Evolutionary conservation across 2,797 vertebrate genomes (phyloP), one percentile per base, ranked within the genome.

Genomic region (Poliocrania exsul): DNA sequence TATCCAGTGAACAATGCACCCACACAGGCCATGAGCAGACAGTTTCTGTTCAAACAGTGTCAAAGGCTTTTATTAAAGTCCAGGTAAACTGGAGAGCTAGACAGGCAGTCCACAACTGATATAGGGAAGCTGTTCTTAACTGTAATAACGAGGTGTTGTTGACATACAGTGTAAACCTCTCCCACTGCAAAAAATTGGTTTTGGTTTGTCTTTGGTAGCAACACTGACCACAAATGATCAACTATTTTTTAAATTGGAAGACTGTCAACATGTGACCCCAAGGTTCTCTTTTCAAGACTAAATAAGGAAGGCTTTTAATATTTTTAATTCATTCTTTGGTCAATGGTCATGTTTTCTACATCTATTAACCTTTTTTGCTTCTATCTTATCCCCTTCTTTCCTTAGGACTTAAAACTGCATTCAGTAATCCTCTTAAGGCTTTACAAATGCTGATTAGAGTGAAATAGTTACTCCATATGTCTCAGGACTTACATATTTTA

Each of bases 391-490:
- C 16, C 2, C 3, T 75, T 56, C 26, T 62, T 84, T 73, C 44
- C 64, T 79, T 54, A 75, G 28, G 72, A 46, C 47, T 90, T 88
- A 67, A 90, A 86, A 66, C 33, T 74, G 17, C 46, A 60, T 87
- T 92, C 50, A 80, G 25, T 87, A 87, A 89, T 91, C 57, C 54
- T 31, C 25, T 88, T 73, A 90, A 72, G 35, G 11, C 11, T 77
- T 90, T 35, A 65, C 35, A 94, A 92, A 60, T 37, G 86, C 92
- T 93, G 77, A 88, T 50, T 72, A 50, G 38, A 86, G 57, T 57
- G 73, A 93, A 93, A 86, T 61, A 74, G 58, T 83, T 54, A 37
- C 28, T 88, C 54, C 0, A 0, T 54, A 57, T 50, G 38, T 88
- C 66, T 93, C 57, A 72, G 50, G 54, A 72, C 82, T 81, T 67